Evolutionary conservation across 2,797 vertebrate species (phyloP).

Genomic region (Sebastes diaconus): DNA sequence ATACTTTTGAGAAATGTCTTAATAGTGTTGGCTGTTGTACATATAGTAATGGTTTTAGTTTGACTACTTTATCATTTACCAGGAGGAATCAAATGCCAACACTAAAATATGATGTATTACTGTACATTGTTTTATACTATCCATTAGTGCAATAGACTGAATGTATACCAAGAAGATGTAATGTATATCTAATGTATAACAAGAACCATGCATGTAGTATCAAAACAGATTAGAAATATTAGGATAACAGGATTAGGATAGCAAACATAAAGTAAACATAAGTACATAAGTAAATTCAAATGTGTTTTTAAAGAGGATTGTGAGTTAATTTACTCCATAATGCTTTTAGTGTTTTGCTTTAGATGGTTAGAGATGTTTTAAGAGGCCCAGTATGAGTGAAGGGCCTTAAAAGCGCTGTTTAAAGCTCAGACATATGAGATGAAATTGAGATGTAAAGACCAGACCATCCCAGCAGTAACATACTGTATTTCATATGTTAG

Average conservation of each 20-base stretch:
- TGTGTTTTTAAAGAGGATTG: too few species aligned
- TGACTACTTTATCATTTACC: neutral
- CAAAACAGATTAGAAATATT: neutral
- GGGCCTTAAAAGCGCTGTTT: neutral
- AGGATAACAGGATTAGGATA: neutral
- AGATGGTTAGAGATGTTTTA: neutral
- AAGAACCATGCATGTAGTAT: fast-evolving
- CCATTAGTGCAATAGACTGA: neutral
- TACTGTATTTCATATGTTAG: neutral
- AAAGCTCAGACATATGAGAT: neutral
- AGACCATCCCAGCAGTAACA: neutral
- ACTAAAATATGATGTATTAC: neutral
- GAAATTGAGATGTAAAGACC: neutral
- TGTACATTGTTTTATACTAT: neutral
- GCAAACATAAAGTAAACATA: fast-evolving
- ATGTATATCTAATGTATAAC: neutral
- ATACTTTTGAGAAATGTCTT: neutral
- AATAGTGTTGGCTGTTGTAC: neutral
- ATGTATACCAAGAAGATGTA: neutral
- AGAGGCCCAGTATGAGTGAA: neutral
- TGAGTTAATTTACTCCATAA: too few species aligned
- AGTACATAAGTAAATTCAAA: too few species aligned
- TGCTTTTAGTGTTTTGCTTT: neutral
- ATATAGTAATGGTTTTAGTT: neutral
- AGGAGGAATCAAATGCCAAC: neutral